phyloP scores from a whole-genome alignment of 2,797 vertebrate species.

The Lateolabrax maculatus region DNA sequence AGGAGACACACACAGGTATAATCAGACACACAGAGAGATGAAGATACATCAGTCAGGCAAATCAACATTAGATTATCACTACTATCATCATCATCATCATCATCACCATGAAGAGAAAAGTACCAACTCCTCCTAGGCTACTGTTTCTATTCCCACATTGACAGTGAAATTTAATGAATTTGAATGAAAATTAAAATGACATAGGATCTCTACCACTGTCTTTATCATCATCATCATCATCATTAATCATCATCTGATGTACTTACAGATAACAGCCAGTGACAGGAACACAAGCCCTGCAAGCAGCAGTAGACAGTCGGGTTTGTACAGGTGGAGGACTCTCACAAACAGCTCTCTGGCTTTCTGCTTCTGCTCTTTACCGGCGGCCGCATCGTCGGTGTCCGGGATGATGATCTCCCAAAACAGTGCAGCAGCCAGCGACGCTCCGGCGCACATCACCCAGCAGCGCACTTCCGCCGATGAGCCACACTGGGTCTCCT shows the following conservation, averaged over 20 bases:
- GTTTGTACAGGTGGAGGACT: conserved; percentile 77
- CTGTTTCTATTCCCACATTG: neutral
- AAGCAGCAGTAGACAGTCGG: conserved; percentile 65
- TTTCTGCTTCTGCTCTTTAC: conserved; percentile 63
- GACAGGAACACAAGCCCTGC: conserved; percentile 83
- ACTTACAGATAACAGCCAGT: conserved; percentile 87
- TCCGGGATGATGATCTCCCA: conserved; percentile 83
- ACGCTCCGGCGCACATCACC: conserved; percentile 71
- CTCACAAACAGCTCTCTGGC: conserved; percentile 75
- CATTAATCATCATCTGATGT: neutral
- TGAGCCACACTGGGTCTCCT: conserved; percentile 26
- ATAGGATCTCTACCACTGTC: neutral
- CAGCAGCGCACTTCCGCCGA: conserved; percentile 67
- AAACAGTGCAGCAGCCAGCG: conserved; percentile 71
- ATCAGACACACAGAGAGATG: neutral
- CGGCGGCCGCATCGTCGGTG: neutral
- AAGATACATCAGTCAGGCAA: neutral
- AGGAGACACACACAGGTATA: neutral
- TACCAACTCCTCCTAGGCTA: neutral
- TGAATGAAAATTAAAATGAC: neutral
- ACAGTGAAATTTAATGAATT: neutral
- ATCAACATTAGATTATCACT: neutral
- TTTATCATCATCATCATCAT: neutral
- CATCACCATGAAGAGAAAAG: neutral
- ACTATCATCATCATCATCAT: neutral